Evolutionary conservation across 2,888 invertebrate genomes (phyloP), one percentile per base, ranked within the genome.

Genomic region (Ophraella communa): DNA sequence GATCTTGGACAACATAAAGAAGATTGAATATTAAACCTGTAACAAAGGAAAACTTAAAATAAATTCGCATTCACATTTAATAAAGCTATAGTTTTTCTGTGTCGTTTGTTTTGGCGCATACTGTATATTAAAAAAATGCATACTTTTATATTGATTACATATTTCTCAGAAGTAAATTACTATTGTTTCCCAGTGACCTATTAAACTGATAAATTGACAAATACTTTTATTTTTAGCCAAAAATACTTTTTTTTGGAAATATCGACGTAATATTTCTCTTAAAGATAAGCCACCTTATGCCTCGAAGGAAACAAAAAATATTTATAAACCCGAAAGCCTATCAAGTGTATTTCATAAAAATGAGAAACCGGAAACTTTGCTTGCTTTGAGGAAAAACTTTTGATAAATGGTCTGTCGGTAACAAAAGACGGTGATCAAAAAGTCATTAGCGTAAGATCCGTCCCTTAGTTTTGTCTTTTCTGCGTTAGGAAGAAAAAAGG

Each of bases 391-490:
- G 66, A 68, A 68, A 66, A 68, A 66, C 64, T 68, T 74, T 72
- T 77, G 76, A 77, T 77, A 75, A 76, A 77, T 75, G 74, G 72
- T 71, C 73, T 71, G 76, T 76, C 76, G 62, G 70, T 70, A 71
- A 74, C 77, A 77, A 76, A 72, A 73, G 73, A 68, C 68, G 76
- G 76, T 75, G 77, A 77, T 77, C 77, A 77, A 77, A 77, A 77
- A 76, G 76, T 76, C 77, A 77, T 77, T 77, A 77, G 75, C 70
- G 73, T 71, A 66, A 49, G 65, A 64, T 64, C 58, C 49, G 67
- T 67, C 67, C 65, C 68, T 69, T 68, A 71, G 65, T 75, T 75
- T 77, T 76, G 75, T 74, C 76, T 68, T 49, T 17, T 23, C 21
- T 18, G 57, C 10, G 27, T 23, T 33, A 21, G 56, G 27, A 54